These are phyloP conservation scores for Oreochromis niloticus DNA, from an alignment of 2,113 vertebrate genomes.

Conservation along the genomic window DNA sequence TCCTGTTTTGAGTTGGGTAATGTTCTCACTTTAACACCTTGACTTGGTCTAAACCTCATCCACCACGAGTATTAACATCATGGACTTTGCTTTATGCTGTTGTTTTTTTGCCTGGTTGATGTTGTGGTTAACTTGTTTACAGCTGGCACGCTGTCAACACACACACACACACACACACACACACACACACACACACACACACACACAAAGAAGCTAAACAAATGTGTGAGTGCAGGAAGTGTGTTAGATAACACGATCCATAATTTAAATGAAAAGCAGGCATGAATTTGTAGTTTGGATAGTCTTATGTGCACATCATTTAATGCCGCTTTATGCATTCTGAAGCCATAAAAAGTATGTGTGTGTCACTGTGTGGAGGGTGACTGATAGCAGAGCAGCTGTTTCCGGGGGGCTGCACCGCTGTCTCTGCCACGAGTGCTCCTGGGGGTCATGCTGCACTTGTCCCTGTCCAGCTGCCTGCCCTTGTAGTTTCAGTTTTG, in stretches of 20 bases:
- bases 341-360: not conserved
- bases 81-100: not conserved
- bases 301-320: not conserved
- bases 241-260: not conserved
- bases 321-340: not conserved
- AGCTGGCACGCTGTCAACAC: not conserved
- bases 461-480: constrained; percentile 45
- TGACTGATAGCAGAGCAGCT: constrained; percentile 60
- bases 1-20: not conserved
- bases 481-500: not conserved
- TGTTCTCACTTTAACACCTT: not conserved
- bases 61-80: not conserved
- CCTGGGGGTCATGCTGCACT: constrained; percentile 22
- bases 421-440: not conserved
- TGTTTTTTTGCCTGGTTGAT: not conserved
- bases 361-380: not conserved
- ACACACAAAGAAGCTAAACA: not conserved
- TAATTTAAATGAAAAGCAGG: not conserved
- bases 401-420: constrained; percentile 51
- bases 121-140: not conserved
- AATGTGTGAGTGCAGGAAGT: not conserved
- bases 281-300: not conserved
- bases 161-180: too few relatives aligned
- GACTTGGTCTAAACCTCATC: not conserved
- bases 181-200: not conserved